Percentiles rank a stretch among this genome's conserved stretches.
Evolutionary conservation across 2,888 invertebrate species (phyloP).

Genomic region (Conops quadrifasciatus): DNA sequence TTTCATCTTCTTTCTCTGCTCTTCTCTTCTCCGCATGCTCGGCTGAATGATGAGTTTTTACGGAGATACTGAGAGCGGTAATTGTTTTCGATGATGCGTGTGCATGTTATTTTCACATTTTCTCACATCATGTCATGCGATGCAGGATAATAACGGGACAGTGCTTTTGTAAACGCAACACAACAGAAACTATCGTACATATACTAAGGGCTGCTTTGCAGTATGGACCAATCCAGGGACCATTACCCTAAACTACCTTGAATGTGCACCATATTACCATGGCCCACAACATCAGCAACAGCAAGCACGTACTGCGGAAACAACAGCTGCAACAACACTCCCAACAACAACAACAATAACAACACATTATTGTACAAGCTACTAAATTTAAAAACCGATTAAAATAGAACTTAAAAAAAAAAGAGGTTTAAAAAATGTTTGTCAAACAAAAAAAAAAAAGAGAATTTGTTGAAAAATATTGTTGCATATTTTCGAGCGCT

Average conservation of each 20-base stretch:
- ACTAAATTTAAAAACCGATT: neutral
- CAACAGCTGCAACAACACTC: neutral
- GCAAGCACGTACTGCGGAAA: neutral
- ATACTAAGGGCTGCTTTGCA: neutral
- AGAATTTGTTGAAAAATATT: neutral
- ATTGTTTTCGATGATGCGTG: slow-evolving; percentile 3
- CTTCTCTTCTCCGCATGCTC: neutral
- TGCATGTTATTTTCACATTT: neutral
- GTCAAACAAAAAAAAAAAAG: neutral
- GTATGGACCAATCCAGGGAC: neutral
- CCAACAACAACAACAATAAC: neutral
- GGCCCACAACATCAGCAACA: neutral
- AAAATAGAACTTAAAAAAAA: neutral
- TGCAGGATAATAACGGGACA: neutral
- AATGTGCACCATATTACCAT: neutral
- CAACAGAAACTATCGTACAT: neutral
- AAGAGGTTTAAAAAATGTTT: neutral
- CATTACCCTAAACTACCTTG: neutral
- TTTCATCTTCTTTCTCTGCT: neutral
- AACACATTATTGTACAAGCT: too few relatives aligned
- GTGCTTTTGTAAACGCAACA: neutral
- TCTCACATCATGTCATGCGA: neutral
- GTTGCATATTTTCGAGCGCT: slow-evolving; percentile 31
- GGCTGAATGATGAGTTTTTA: slow-evolving; percentile 1
- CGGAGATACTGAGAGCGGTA: neutral